Percentiles rank a stretch among this genome's conserved stretches.
Conservation (phyloP, 2,113 vertebrate genomes). For the Salvelinus namaycush region DNA sequence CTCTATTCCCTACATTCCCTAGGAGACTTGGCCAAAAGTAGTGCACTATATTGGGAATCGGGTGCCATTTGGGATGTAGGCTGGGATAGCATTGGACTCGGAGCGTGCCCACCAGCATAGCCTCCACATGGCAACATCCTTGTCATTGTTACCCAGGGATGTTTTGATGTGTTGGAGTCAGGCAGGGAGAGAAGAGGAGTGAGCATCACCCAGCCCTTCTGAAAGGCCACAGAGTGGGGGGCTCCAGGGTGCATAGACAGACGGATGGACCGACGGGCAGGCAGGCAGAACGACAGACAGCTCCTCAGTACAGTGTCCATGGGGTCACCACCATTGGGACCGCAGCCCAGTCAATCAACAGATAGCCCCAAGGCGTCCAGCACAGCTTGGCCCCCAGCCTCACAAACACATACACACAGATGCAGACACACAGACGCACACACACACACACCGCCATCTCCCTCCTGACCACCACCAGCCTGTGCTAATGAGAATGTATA, state of each 20-base stretch:
- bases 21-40: no score
- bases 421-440: neutral
- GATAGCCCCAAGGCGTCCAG: slow-evolving; percentile 37
- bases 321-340: slow-evolving; percentile 45
- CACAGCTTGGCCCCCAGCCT: neutral
- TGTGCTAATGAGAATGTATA: slow-evolving; percentile 59
- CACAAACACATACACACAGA: neutral
- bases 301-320: neutral
- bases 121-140: no score
- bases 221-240: neutral
- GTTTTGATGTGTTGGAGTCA: neutral
- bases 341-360: slow-evolving; percentile 57
- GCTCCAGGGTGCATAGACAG: neutral
- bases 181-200: neutral
- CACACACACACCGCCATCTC: slow-evolving; percentile 7
- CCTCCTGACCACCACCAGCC: slow-evolving; percentile 30
- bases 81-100: no score
- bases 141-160: no score
- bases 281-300: neutral
- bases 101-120: no score
- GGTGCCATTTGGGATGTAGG: no score
- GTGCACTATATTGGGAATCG: no score
- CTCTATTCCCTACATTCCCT: neutral
- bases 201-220: neutral
- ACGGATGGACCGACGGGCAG: neutral